Evolutionary conservation across 2,888 invertebrate species (phyloP).

Genomic region (Drosophila yooni): DNA sequence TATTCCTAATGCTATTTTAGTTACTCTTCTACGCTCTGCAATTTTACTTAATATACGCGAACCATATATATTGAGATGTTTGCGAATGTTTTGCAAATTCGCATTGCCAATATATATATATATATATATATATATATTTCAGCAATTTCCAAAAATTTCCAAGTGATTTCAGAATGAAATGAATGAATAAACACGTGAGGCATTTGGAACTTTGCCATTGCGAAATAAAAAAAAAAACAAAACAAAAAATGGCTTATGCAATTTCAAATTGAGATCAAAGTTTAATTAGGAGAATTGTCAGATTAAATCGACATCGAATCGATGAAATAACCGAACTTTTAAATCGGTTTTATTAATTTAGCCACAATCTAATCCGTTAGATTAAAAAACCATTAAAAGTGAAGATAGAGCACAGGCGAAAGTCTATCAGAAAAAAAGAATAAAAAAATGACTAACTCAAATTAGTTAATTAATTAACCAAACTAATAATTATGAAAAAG

Average conservation of each 20-base stretch:
- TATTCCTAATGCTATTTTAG: conserved; percentile 20
- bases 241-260: conserved; percentile 24
- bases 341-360: conserved; percentile 5
- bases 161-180: conserved; percentile 23
- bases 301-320: conserved; percentile 5
- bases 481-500: background rate
- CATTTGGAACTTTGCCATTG: conserved; percentile 43
- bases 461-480: background rate
- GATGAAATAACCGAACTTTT: conserved; percentile 11
- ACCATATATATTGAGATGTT: conserved; percentile 4
- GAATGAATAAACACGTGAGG: conserved; percentile 61
- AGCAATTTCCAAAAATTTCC: conserved; percentile 11
- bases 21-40: conserved; percentile 32
- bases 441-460: background rate
- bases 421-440: background rate
- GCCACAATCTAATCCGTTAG: conserved; percentile 35
- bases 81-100: conserved; percentile 42
- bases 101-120: conserved; percentile 16
- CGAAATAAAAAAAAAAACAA: background rate
- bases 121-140: background rate
- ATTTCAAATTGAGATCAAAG: conserved; percentile 25
- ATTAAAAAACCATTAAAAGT: background rate
- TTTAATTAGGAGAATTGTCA: conserved; percentile 27
- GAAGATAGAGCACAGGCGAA: background rate
- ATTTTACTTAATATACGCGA: conserved; percentile 9